A percentile compares a stretch with the other conserved stretches of the same genome.
These are phyloP conservation scores for Myotis planiceps DNA, from an alignment of 2,797 vertebrate species.

Conservation along the genomic window DNA sequence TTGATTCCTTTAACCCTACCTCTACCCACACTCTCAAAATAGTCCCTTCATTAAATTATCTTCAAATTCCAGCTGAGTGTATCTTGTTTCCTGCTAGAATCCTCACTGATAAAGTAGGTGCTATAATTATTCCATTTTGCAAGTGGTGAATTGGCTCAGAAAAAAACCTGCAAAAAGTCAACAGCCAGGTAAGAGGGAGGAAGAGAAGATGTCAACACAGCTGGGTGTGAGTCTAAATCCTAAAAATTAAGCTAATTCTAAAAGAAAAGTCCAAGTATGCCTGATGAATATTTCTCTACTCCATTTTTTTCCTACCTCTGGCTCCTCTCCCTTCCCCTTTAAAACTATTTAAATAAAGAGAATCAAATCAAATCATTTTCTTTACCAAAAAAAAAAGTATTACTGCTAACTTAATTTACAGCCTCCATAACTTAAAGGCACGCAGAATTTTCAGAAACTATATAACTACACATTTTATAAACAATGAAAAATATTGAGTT, in stretches of 20 bases:
- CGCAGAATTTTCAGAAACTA: slow-evolving; percentile 53
- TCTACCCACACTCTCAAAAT: background rate
- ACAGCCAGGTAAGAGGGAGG: background rate
- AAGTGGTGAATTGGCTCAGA: background rate
- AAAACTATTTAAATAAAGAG: slow-evolving; percentile 40
- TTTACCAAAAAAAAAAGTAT: background rate
- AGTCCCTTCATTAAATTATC: background rate
- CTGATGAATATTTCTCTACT: background rate
- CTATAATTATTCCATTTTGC: background rate
- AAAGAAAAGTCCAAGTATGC: background rate
- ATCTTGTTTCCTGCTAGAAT: background rate
- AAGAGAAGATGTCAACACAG: background rate
- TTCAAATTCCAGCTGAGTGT: background rate
- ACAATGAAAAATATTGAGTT: background rate
- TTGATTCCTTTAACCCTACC: background rate
- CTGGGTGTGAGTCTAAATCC: background rate
- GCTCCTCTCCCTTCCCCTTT: background rate
- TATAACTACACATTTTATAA: slow-evolving; percentile 26
- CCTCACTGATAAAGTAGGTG: background rate
- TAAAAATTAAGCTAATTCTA: slow-evolving; percentile 21
- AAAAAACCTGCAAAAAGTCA: background rate
- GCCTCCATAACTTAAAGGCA: background rate
- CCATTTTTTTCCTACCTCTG: background rate
- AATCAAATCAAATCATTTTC: slow-evolving; percentile 34
- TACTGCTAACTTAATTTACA: background rate